Evolutionary conservation across 2,888 invertebrate genomes (phyloP).

Genomic region (Limnephilus rhombicus): DNA sequence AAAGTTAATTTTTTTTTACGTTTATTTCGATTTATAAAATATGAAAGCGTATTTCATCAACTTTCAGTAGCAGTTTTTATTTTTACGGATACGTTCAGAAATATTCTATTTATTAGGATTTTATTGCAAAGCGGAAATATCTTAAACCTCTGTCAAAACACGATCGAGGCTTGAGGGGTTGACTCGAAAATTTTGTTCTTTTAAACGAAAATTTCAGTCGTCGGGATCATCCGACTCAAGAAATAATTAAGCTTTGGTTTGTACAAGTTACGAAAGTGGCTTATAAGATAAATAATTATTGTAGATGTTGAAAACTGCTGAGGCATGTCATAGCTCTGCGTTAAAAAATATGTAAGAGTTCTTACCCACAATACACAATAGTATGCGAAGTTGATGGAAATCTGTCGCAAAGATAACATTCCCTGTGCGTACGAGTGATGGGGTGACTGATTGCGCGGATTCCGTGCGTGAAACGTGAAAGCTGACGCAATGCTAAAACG

Average conservation of each 20-base stretch:
- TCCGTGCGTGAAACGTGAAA: not conserved
- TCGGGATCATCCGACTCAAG: not conserved
- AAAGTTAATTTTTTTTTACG: too few species aligned
- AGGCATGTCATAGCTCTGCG: not conserved
- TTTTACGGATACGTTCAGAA: too few species aligned
- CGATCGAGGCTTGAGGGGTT: too few species aligned
- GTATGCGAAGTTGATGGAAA: not conserved
- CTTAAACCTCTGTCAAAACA: too few species aligned
- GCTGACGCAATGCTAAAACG: constrained; percentile 6
- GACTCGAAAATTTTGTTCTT: too few species aligned
- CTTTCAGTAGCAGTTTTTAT: too few species aligned
- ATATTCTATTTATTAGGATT: too few species aligned
- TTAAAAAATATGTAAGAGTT: not conserved
- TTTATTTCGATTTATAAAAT: too few species aligned
- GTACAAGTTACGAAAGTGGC: not conserved
- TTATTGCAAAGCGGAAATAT: too few species aligned
- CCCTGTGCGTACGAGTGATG: not conserved
- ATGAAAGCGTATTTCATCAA: too few species aligned
- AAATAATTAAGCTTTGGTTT: not conserved
- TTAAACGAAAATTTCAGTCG: not conserved
- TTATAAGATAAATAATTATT: not conserved
- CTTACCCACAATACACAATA: not conserved
- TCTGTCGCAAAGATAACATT: not conserved
- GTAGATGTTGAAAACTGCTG: not conserved
- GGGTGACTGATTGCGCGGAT: not conserved